Conservation (phyloP, 2,797 vertebrate genomes). For the Poeciliopsis turneri region DNA sequence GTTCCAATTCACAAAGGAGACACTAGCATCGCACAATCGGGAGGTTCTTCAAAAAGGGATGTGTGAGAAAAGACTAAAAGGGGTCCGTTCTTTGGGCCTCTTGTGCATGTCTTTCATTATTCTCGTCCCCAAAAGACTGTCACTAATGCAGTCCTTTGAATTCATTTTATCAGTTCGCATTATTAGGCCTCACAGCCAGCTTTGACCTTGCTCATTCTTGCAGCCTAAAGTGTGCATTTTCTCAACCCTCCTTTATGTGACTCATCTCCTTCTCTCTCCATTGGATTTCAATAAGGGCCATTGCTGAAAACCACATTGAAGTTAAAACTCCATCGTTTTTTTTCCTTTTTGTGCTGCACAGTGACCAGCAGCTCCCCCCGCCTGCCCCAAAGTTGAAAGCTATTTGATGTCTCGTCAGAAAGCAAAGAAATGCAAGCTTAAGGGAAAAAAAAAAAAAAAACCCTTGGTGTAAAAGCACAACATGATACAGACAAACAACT, state of each 20-base stretch:
- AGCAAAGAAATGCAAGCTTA: conserved; percentile 59
- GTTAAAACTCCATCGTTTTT: conserved; percentile 20
- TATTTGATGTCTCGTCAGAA: conserved; percentile 52
- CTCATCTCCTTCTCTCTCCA: conserved; percentile 24
- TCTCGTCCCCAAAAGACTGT: conserved; percentile 57
- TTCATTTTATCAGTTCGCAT: conserved; percentile 67
- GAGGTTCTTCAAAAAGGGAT: conserved; percentile 37
- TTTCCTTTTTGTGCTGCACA: conserved; percentile 14
- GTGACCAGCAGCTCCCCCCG: neutral
- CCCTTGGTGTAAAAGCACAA: conserved; percentile 64
- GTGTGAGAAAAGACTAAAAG: conserved; percentile 43
- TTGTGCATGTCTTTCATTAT: conserved; percentile 57
- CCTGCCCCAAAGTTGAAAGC: conserved; percentile 30
- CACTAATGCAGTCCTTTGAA: conserved; percentile 67
- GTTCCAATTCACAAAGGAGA: conserved; percentile 24
- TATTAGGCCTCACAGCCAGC: conserved; percentile 59
- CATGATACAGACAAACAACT: conserved; percentile 68
- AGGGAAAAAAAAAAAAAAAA: conserved; percentile 41
- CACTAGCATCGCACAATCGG: conserved; percentile 22
- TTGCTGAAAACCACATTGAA: conserved; percentile 29
- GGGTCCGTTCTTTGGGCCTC: conserved; percentile 46
- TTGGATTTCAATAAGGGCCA: conserved; percentile 48
- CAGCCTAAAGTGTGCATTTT: conserved; percentile 58
- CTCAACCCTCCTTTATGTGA: conserved; percentile 53
- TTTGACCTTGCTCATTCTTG: conserved; percentile 77